Conservation (phyloP, 2,888 invertebrate genomes). For the Asteroscopus sphinx region DNA sequence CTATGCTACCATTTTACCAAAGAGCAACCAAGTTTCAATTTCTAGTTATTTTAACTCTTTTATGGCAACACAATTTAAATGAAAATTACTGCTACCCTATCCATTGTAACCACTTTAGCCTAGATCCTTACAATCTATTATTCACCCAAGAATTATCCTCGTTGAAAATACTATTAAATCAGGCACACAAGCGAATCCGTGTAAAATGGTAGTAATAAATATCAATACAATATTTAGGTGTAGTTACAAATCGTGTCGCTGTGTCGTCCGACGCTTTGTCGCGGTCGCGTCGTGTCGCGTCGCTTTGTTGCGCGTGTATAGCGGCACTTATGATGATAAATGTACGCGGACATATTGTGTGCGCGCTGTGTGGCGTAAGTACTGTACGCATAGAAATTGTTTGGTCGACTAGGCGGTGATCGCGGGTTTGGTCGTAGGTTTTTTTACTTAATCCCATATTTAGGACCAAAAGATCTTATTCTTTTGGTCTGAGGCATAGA, state of each 20-base stretch:
- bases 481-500: too few relatives aligned
- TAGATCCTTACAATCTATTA: slow-evolving; percentile 56
- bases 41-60: slow-evolving; percentile 43
- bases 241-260: slow-evolving; percentile 62
- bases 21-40: slow-evolving; percentile 11
- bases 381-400: slow-evolving; percentile 64
- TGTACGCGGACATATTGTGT: slow-evolving; percentile 72
- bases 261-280: slow-evolving; percentile 57
- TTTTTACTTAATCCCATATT: too few relatives aligned
- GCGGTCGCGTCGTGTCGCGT: slow-evolving; percentile 54
- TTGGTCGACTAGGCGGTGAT: slow-evolving; percentile 7
- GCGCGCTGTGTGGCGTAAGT: slow-evolving; percentile 60
- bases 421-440: background rate
- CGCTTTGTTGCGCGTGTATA: slow-evolving; percentile 69
- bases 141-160: slow-evolving; percentile 58
- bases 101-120: slow-evolving; percentile 49
- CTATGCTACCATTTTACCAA: slow-evolving; percentile 12
- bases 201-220: slow-evolving; percentile 62
- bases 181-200: slow-evolving; percentile 61
- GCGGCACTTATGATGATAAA: slow-evolving; percentile 86
- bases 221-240: slow-evolving; percentile 66
- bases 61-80: slow-evolving; percentile 52
- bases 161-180: slow-evolving; percentile 66
- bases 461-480: too few relatives aligned
- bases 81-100: slow-evolving; percentile 57